Evolutionary conservation across 2,888 invertebrate species (phyloP), one percentile per base, ranked within the genome.

Genomic region (Poecilobothrus nobilitatus): DNA sequence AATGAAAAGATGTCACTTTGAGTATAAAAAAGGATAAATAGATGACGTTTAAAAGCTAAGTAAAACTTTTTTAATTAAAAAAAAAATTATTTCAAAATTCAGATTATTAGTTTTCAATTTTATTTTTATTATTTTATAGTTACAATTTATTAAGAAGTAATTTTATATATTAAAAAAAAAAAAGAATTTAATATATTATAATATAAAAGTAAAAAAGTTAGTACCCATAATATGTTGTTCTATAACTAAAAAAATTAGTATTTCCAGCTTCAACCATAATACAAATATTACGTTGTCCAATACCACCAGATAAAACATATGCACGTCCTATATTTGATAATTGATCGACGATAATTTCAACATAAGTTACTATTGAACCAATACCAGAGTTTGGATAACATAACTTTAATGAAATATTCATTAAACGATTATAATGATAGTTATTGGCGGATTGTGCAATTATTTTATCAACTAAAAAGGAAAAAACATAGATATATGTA

Each of bases 381-480:
- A 62, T 37, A 10, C 72, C 73, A 61, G 70, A 70, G 63, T 20
- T 69, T 0, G 76, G 75, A 69, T 76, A 76, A 33, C 67, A 66
- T 8, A 75, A 21, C 18, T 34, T 68, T 41, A 75, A 44, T 22
- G 68, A 68, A 1, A 74, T 67, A 68, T 74, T 70, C 67, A 73
- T 73, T 9, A 71, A 70, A 18, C 37, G 8, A 1, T 66, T 15
- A 70, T 70, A 75, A 44, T 62, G 27, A 21, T 67, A 41, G 22
- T 64, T 41, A 70, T 81, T 77, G n/a, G 76, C 74, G 41, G 72
- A 74, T 71, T 79, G 79, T 7, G 75, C 79, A 12, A 80, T 76
- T 68, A 81, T 68, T 1, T 71, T 68, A 67, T 81, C 80, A 71
- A 76, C 80, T 80, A 68, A 68, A 74, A 74, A 71, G 70, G 5